These are phyloP conservation scores for Zosterops japonicus DNA, from an alignment of 2,113 vertebrate species.

Conservation along the genomic window DNA sequence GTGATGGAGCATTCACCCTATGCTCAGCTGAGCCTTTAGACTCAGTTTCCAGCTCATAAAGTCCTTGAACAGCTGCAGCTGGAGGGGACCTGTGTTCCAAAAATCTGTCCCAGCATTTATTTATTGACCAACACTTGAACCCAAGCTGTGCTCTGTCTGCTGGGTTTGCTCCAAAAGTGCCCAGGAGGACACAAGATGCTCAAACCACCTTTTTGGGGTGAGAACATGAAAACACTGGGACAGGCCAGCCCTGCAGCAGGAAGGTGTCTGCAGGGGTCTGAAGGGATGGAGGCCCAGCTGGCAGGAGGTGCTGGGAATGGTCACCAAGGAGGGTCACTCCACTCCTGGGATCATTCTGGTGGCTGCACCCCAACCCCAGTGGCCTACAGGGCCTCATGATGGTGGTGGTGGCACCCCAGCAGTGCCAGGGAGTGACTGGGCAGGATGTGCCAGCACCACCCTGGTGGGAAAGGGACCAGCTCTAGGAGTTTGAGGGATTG, in stretches of 20 bases:
- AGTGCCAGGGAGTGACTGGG: background rate
- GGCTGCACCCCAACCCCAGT: fast-evolving
- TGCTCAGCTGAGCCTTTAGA: background rate
- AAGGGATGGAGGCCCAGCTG: background rate
- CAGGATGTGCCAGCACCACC: fast-evolving
- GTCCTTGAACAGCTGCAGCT: background rate
- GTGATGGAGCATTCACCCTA: background rate
- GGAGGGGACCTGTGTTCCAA: background rate
- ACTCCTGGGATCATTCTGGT: background rate
- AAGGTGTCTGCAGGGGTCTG: background rate
- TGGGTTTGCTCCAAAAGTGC: background rate
- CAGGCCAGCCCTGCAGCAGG: fast-evolving
- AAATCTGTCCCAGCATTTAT: background rate
- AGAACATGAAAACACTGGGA: fast-evolving
- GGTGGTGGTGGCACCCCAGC: background rate
- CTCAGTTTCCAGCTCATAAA: background rate
- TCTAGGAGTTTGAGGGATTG: fast-evolving
- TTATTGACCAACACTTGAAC: background rate
- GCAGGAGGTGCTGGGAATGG: fast-evolving
- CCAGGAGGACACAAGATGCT: background rate
- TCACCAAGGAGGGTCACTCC: background rate
- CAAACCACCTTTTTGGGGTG: background rate
- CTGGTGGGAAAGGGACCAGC: too few relatives aligned
- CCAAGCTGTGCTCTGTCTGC: background rate
- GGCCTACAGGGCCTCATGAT: fast-evolving